These are phyloP conservation scores for Hippocampus comes DNA, from an alignment of 2,113 vertebrate genomes.

Conservation along the genomic window DNA sequence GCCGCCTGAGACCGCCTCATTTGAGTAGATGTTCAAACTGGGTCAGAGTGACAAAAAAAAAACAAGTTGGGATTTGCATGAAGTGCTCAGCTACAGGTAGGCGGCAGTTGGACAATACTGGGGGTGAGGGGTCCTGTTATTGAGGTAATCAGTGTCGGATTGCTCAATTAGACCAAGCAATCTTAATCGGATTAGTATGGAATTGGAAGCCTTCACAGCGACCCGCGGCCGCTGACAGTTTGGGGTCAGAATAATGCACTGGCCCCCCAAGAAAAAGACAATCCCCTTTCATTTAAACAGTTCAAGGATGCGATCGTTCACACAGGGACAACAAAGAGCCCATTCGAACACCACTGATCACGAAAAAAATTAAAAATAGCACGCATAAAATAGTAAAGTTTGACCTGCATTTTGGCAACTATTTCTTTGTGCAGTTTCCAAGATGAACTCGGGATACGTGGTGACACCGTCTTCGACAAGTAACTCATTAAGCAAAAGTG, in stretches of 20 bases:
- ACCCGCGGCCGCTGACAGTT: not conserved
- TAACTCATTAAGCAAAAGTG: no score
- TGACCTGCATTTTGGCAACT: no score
- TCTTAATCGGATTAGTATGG: not conserved
- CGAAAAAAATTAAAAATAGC: no score
- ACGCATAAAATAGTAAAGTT: no score
- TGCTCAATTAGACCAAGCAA: not conserved
- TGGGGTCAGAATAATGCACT: not conserved
- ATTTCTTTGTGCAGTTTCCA: no score
- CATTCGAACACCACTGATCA: no score
- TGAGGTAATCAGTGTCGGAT: slow-evolving; percentile 18
- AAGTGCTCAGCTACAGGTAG: slow-evolving; percentile 3
- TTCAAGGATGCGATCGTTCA: no score
- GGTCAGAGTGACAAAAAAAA: not conserved
- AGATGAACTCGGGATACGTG: no score
- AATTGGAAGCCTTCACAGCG: not conserved
- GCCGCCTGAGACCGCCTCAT: slow-evolving; percentile 4
- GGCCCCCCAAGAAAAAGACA: not conserved
- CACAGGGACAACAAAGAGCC: no score
- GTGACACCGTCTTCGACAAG: no score
- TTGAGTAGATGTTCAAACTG: slow-evolving; percentile 44
- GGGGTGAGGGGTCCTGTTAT: slow-evolving; percentile 7
- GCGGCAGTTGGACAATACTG: not conserved
- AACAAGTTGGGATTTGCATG: slow-evolving; percentile 34
- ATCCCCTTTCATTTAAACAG: no score